phyloP scores from a whole-genome alignment of 2,797 vertebrate species.

The Cercopithecus hamlyni region DNA sequence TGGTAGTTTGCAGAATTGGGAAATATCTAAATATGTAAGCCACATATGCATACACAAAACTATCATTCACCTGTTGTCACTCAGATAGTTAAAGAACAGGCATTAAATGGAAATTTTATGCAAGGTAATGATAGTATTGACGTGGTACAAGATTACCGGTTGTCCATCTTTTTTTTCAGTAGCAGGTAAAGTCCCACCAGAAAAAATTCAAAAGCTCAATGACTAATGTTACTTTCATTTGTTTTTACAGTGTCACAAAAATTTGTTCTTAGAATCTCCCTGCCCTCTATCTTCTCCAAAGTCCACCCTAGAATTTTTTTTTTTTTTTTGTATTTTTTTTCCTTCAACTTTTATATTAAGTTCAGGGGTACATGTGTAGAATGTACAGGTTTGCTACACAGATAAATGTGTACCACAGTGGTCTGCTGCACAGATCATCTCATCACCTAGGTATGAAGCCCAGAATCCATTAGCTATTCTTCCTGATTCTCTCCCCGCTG shows the following conservation, averaged over 20 bases:
- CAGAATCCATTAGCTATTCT: neutral
- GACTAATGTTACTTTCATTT: neutral
- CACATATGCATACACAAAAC: neutral
- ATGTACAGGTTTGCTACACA: neutral
- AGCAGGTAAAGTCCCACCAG: neutral
- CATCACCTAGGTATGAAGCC: neutral
- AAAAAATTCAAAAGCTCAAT: neutral
- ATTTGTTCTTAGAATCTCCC: neutral
- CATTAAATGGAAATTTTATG: neutral
- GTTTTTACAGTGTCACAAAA: neutral
- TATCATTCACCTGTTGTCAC: neutral
- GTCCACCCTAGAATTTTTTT: neutral
- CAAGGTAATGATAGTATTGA: neutral
- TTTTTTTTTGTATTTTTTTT: neutral
- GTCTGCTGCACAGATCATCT: neutral
- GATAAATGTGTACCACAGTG: neutral
- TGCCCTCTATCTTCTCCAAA: neutral
- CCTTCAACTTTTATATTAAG: neutral
- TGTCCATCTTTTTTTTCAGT: neutral
- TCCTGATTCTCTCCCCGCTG: neutral
- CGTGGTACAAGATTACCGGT: neutral
- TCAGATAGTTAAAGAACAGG: neutral
- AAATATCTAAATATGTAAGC: neutral
- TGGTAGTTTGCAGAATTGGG: neutral
- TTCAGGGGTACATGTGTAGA: neutral